Evolutionary conservation across 2,888 invertebrate genomes (phyloP).

Genomic region (Nephrotoma guestfalica): DNA sequence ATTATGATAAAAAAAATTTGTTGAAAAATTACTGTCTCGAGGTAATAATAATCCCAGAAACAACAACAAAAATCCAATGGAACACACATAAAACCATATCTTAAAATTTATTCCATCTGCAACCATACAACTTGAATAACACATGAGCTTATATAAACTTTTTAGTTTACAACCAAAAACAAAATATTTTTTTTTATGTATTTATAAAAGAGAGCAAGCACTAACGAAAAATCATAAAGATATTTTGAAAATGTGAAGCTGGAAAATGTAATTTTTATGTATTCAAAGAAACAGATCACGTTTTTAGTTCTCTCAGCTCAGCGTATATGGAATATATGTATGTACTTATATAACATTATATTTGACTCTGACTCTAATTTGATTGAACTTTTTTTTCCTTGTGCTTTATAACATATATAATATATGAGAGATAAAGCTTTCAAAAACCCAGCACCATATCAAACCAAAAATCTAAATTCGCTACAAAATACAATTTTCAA

Average conservation of each 20-base stretch:
- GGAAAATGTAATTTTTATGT: neutral
- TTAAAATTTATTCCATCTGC: slow-evolving; percentile 2
- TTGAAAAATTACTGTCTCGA: slow-evolving; percentile 2
- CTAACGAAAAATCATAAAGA: neutral
- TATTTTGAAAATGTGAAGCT: neutral
- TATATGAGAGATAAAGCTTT: neutral
- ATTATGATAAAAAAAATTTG: neutral
- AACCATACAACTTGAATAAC: slow-evolving; percentile 3
- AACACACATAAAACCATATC: neutral
- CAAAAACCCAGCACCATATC: neutral
- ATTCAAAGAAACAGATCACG: slow-evolving; percentile 1
- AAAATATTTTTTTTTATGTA: neutral
- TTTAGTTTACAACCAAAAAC: neutral
- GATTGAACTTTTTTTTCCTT: neutral
- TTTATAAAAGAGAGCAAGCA: neutral
- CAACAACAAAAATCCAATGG: neutral
- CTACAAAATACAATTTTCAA: neutral
- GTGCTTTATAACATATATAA: neutral
- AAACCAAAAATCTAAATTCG: neutral
- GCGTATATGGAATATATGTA: neutral
- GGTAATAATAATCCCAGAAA: neutral
- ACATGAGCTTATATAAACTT: neutral
- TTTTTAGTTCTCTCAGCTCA: neutral
- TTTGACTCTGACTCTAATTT: slow-evolving; percentile 4
- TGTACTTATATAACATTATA: neutral